Evolutionary conservation across 1,140 invertebrate genomes (phyloP), one percentile per base, ranked within the genome.

Genomic region (Lerema accius): DNA sequence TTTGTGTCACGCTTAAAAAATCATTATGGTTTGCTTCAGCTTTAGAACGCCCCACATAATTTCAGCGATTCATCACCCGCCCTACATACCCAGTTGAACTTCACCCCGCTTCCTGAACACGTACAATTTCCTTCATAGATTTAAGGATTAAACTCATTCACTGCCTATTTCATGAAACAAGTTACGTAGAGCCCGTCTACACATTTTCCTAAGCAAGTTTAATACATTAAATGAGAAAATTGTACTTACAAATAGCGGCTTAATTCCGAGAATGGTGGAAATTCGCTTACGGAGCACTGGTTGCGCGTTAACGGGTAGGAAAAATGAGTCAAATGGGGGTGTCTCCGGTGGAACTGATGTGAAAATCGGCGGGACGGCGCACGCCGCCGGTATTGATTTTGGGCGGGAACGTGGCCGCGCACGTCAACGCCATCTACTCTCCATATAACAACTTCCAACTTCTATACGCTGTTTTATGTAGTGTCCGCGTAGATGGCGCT

Each of bases 351-450:
- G 79, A 62, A 86, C 82, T 86, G 73, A 81, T 71, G 77, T 72
- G 68, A 77, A 77, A 80, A 73, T 71, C 78, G 72, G 71, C 69
- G 76, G 79, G 69, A 76, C 82, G 69, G 86, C 84, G 84, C 84
- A 83, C 78, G 75, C 77, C 72, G 62, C 13, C 51, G 50, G 59
- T 89, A 89, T 89, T 87, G 86, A 89, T 89, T 88, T 82, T 83
- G 83, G 86, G 86, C 84, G 86, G 84, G 65, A 77, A 80, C 81
- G 58, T 69, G 58, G 56, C 37, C 46, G 43, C 49, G 49, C 56
- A 59, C 65, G 15, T 46, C 61, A 39, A 58, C 72, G 80, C 73
- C 77, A 74, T 73, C 81, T 83, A 46, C 42, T 49, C 15, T 43
- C 26, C 49, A 37, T n/a, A 26, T 26, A 4, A 19, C 28, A 46